Conservation (phyloP, 2,888 invertebrate species). For the Lordiphosa andalusiaca region DNA sequence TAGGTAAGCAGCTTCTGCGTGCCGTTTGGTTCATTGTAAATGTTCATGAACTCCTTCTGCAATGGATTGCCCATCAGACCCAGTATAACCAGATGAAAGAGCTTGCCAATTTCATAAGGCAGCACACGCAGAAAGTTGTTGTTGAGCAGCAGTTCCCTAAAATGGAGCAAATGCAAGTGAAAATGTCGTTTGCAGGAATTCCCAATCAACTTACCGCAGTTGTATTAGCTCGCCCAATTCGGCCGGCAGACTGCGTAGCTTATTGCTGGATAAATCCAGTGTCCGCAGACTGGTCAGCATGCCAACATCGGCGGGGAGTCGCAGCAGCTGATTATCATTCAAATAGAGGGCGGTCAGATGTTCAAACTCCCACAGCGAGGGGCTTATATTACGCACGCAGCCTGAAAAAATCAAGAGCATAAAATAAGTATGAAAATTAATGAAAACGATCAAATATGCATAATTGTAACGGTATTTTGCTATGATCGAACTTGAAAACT, state of each 20-base stretch:
- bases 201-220: conserved; percentile 84
- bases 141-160: conserved; percentile 94
- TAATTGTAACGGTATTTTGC: no score
- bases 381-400: conserved; percentile 95
- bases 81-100: conserved; percentile 96
- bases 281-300: conserved; percentile 90
- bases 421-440: neutral
- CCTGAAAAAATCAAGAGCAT: conserved; percentile 82
- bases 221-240: conserved; percentile 98
- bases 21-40: conserved; percentile 96
- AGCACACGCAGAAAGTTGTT: conserved; percentile 96
- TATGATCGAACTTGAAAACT: no score
- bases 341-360: conserved; percentile 97
- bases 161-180: conserved; percentile 18
- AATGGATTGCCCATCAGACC: conserved; percentile 97
- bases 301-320: conserved; percentile 95
- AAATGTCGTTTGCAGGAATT: conserved; percentile 10
- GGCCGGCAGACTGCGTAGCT: conserved; percentile 94
- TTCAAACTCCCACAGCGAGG: conserved; percentile 93
- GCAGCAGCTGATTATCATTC: conserved; percentile 95
- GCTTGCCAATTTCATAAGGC: conserved; percentile 98
- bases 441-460: neutral
- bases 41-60: conserved; percentile 93
- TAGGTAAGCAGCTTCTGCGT: conserved; percentile 96
- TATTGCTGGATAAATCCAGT: conserved; percentile 96